Percentiles rank a stretch among this genome's conserved stretches.
These are phyloP conservation scores for Corydoras maculifer DNA, from an alignment of 2,113 vertebrate species.

Conservation along the genomic window DNA sequence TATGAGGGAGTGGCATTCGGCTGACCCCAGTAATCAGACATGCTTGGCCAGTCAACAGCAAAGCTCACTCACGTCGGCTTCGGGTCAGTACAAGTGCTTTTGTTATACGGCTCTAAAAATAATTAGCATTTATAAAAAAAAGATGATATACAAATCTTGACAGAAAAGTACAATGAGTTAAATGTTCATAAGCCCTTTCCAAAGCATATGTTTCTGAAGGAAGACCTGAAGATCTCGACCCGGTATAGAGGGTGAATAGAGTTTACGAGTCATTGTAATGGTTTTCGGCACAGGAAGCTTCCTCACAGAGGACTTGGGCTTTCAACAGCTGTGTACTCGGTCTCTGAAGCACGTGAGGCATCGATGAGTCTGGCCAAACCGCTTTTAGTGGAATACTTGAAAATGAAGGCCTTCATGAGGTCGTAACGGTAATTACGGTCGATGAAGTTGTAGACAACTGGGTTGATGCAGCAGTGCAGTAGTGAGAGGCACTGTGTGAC, in stretches of 20 bases:
- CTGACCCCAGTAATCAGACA: constrained; percentile 15
- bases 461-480: constrained; percentile 84
- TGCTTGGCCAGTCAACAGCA: constrained; percentile 11
- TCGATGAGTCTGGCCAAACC: constrained; percentile 82
- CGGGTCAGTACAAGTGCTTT: constrained; percentile 42
- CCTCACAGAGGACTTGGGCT: constrained; percentile 48
- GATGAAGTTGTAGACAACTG: constrained; percentile 83
- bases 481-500: constrained; percentile 83
- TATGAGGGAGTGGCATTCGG: background rate
- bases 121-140: constrained; percentile 19
- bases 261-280: background rate
- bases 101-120: constrained; percentile 13
- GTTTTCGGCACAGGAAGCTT: background rate
- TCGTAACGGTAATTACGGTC: constrained; percentile 81
- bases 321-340: constrained; percentile 75
- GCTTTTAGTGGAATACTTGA: constrained; percentile 85
- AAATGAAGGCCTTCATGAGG: constrained; percentile 89
- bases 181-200: constrained; percentile 19
- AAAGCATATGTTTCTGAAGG: constrained; percentile 1
- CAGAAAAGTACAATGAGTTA: constrained; percentile 26
- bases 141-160: constrained; percentile 16
- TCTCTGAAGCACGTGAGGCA: constrained; percentile 72
- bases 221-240: constrained; percentile 11
- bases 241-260: background rate
- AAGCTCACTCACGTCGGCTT: constrained; percentile 12